phyloP scores from a whole-genome alignment of 2,113 vertebrate genomes.

The Zosterops lateralis region DNA sequence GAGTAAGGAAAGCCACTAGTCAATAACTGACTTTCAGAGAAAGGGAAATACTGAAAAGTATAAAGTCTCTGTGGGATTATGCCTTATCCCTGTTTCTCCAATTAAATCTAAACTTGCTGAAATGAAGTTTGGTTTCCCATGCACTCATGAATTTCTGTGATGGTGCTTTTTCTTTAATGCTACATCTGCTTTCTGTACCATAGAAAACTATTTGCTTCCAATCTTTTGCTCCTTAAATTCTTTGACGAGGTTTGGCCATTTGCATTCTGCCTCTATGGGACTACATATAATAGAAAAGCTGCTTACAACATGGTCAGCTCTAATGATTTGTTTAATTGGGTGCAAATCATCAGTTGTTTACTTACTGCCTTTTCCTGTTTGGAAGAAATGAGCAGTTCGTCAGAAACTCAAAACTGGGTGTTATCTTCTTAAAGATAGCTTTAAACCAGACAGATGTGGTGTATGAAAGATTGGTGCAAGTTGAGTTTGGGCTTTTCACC shows the following conservation, averaged over 20 bases:
- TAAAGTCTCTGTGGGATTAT: not conserved
- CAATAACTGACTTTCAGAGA: not conserved
- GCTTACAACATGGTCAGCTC: not conserved
- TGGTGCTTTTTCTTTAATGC: not conserved
- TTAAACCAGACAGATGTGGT: not conserved
- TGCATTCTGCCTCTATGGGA: not conserved
- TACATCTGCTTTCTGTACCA: not conserved
- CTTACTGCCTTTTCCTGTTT: not conserved
- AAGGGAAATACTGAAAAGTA: not conserved
- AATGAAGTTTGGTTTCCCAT: not conserved
- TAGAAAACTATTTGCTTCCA: not conserved
- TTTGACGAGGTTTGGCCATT: not conserved
- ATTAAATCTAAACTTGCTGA: not conserved
- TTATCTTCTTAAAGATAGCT: not conserved
- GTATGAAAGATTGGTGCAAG: not conserved
- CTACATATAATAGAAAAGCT: not conserved
- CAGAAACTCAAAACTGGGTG: not conserved
- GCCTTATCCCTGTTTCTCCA: not conserved
- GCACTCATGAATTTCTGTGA: not conserved
- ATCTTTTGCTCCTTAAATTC: not conserved
- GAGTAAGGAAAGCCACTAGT: not conserved
- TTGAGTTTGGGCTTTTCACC: not conserved
- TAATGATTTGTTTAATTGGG: not conserved
- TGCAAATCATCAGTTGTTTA: not conserved
- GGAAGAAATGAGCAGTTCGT: not conserved